phyloP scores from a whole-genome alignment of 2,113 vertebrate species.

The Paralichthys olivaceus region DNA sequence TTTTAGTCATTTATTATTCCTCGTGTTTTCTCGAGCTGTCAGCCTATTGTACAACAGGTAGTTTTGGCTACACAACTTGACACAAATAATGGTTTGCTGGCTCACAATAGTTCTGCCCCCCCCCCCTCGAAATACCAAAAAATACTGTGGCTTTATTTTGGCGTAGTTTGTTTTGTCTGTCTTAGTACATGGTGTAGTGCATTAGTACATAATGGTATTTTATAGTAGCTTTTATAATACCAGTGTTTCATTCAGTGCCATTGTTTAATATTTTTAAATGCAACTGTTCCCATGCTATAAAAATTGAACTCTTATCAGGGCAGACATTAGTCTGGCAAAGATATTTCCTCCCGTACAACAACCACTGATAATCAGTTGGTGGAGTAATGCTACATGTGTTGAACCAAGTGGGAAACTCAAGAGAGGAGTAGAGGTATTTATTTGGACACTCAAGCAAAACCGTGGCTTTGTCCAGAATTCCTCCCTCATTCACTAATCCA shows the following conservation, averaged over 20 bases:
- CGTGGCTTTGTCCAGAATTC: neutral
- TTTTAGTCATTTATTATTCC: constrained; percentile 67
- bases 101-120: neutral
- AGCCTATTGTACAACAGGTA: constrained; percentile 64
- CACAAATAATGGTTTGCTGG: constrained; percentile 33
- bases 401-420: neutral
- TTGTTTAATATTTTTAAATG: neutral
- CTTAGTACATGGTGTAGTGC: neutral
- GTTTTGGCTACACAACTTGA: constrained; percentile 35
- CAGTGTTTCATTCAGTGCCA: neutral
- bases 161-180: constrained; percentile 14
- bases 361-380: neutral
- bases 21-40: constrained; percentile 43
- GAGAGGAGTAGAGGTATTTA: neutral
- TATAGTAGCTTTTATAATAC: neutral
- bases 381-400: neutral
- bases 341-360: neutral
- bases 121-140: neutral
- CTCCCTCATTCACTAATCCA: neutral
- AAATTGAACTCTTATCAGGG: neutral
- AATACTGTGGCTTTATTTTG: constrained; percentile 17
- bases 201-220: constrained; percentile 19
- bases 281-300: neutral
- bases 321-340: neutral
- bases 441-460: neutral